phyloP scores from a whole-genome alignment of 92 coral and sea anemone species.

The Zoanthus solanderi region DNA sequence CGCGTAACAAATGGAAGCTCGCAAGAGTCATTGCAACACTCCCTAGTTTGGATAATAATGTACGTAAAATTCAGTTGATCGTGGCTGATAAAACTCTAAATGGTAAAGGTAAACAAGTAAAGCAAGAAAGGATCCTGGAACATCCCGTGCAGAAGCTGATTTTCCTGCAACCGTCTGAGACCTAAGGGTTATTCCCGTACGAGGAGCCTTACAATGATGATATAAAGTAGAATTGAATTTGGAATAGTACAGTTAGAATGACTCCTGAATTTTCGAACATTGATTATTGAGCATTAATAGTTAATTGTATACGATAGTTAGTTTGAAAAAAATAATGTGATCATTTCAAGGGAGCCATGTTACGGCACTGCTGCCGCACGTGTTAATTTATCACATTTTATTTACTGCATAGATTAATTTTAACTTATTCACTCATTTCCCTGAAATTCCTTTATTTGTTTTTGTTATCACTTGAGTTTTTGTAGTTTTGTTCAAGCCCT shows the following conservation, averaged over 20 bases:
- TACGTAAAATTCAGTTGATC: constrained; percentile 31
- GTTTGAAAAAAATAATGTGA: neutral
- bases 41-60: constrained; percentile 24
- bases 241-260: neutral
- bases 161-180: constrained; percentile 31
- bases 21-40: constrained; percentile 30
- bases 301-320: neutral
- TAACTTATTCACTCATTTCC: no score
- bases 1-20: constrained; percentile 57
- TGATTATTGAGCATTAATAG: neutral
- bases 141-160: constrained; percentile 57
- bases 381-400: constrained; percentile 17
- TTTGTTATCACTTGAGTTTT: no score
- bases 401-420: neutral
- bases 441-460: neutral
- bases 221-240: neutral
- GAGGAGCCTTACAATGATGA: constrained; percentile 37
- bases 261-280: neutral
- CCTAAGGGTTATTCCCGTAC: constrained; percentile 42
- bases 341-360: constrained; percentile 38
- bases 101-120: constrained; percentile 10
- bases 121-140: constrained; percentile 33
- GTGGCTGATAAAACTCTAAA: constrained; percentile 27
- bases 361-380: neutral
- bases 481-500: no score